Evolutionary conservation across 2,113 vertebrate genomes (phyloP), one percentile per base, ranked within the genome.

Genomic region (Ginglymostoma cirratum): DNA sequence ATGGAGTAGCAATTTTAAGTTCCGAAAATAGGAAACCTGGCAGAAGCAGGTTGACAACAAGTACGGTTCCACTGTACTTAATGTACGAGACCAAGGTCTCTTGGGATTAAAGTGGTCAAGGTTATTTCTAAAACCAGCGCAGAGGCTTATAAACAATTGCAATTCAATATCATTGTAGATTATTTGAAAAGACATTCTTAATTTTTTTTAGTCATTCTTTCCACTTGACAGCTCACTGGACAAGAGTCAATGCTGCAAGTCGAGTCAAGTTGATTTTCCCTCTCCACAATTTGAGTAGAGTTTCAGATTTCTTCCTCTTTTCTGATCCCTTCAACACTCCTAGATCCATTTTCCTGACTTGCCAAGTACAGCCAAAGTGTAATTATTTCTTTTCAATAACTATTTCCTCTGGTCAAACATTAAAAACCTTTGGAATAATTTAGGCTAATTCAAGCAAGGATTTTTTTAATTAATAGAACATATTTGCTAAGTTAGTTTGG

Each of bases 1-100:
- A 96, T 96, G 34, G 3, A 87, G 34, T 0, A 85, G 0, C 76
- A 96, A 96, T 86, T 96, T 97, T 97, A 96, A 45, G 0, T 95
- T 95, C 95, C 95, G 95, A 95, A 96, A 96, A 96, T 96, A 96
- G 95, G 6, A 1, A 96, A 96, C 96, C 96, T 96, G 96, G 96
- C 97, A 96, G 96, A 97, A 97, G 96, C 97, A 97, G 97, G 97
- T 97, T 97, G 97, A 96, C 96, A 96, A 97, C 70, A 96, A 96
- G 97, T 90, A 52, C 97, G 97, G 96, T 96, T 96, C 87, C 70
- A 96, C 96, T 95, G 96, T 4, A 2, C 30, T 2, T 61, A 96
- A 96, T 97, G 94, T 96, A 96, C 95, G 19, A 5, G 96, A 96
- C 85, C 97, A 87, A 96, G 45, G 96, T 96, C 96, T 97, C 96